Percentiles rank a stretch among this genome's conserved stretches.
These are phyloP conservation scores for Plumapathes pennacea DNA, from an alignment of 92 coral and sea anemone species.

Conservation along the genomic window DNA sequence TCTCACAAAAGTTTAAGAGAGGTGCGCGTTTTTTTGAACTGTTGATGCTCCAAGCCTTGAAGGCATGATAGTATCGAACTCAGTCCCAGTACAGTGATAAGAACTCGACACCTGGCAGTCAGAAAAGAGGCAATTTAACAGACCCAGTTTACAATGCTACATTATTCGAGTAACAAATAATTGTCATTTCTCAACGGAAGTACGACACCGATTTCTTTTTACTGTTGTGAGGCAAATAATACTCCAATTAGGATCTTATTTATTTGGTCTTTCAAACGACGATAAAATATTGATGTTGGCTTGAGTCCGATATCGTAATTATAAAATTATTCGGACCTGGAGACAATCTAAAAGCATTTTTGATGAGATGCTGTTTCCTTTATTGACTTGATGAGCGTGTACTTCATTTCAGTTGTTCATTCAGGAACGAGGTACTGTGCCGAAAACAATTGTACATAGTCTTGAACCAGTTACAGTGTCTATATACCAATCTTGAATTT, in stretches of 20 bases:
- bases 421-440: slow-evolving; percentile 5
- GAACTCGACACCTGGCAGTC: slow-evolving; percentile 48
- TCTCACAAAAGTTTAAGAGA: too few species aligned
- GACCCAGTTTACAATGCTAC: slow-evolving; percentile 22
- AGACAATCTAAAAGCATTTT: slow-evolving; percentile 19
- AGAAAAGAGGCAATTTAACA: slow-evolving; percentile 33
- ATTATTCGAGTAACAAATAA: slow-evolving; percentile 28
- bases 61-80: too few species aligned
- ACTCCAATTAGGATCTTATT: slow-evolving; percentile 76
- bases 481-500: too few species aligned
- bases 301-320: slow-evolving; percentile 63
- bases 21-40: too few species aligned
- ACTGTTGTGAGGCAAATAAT: slow-evolving; percentile 49
- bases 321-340: slow-evolving; percentile 35
- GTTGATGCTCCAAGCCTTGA: too few species aligned
- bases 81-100: too few species aligned
- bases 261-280: slow-evolving; percentile 64
- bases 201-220: slow-evolving; percentile 35
- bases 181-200: slow-evolving; percentile 23
- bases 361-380: slow-evolving; percentile 36
- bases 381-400: slow-evolving; percentile 2
- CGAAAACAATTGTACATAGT: not conserved
- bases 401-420: not conserved
- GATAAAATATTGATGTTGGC: slow-evolving; percentile 68
- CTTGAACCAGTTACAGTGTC: too few species aligned